Conservation (phyloP, 2,888 invertebrate species). For the Mycalesis mineus region DNA sequence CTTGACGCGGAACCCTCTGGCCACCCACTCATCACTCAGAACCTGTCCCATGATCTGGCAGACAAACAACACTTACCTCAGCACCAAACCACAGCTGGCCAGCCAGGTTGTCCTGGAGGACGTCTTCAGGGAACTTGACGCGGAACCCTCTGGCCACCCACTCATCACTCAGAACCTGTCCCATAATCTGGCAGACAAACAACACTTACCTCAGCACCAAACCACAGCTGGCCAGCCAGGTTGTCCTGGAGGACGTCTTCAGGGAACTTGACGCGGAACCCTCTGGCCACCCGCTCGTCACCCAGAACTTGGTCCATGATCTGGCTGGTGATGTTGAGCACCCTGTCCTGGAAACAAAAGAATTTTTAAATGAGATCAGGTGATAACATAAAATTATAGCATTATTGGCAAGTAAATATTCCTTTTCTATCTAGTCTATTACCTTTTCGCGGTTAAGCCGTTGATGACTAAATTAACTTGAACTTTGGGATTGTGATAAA, state of each 20-base stretch:
- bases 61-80: constrained; percentile 80
- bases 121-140: constrained; percentile 58
- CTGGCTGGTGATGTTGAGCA: constrained; percentile 93
- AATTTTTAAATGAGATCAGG: background rate
- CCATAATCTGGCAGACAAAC: constrained; percentile 88
- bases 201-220: constrained; percentile 92
- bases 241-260: constrained; percentile 99
- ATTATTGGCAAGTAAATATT: too few relatives aligned
- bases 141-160: constrained; percentile 95
- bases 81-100: constrained; percentile 99
- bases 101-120: constrained; percentile 93
- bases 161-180: constrained; percentile 90
- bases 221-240: constrained; percentile 98
- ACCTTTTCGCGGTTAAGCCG: too few relatives aligned
- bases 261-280: constrained; percentile 98
- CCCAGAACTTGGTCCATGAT: constrained; percentile 96
- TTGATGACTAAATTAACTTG: too few relatives aligned
- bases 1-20: too few relatives aligned
- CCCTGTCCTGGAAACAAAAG: constrained; percentile 82
- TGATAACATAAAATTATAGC: too few relatives aligned
- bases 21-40: too few relatives aligned
- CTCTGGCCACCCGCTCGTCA: constrained; percentile 91
- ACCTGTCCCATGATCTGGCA: background rate
- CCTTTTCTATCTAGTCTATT: too few relatives aligned
- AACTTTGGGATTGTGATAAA: too few relatives aligned